A percentile compares a stretch with the other conserved stretches of the same genome.
phyloP scores from a whole-genome alignment of 1,140 invertebrate genomes.

The Atopsyche davidsoni region DNA sequence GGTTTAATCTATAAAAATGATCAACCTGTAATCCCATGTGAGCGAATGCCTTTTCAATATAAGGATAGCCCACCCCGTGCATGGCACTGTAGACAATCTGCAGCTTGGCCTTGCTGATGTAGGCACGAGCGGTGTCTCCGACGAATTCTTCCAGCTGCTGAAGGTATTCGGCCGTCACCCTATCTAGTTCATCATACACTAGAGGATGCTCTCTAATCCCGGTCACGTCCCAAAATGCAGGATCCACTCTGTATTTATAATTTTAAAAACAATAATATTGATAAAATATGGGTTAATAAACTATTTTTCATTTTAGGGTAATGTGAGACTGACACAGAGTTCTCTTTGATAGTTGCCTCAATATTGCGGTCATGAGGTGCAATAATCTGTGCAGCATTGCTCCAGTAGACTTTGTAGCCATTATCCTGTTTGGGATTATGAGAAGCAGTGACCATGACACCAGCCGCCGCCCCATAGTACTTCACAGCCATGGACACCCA shows the following conservation, averaged over 20 bases:
- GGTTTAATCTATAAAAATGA: slow-evolving; percentile 8
- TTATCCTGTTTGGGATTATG: slow-evolving; percentile 99
- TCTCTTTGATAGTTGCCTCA: slow-evolving; percentile 69
- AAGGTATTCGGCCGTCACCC: slow-evolving; percentile 63
- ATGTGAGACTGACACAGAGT: slow-evolving; percentile 51
- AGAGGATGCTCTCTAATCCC: slow-evolving; percentile 43
- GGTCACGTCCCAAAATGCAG: slow-evolving; percentile 40
- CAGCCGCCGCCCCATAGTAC: slow-evolving; percentile 65
- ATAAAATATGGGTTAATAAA: neutral
- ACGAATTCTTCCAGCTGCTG: slow-evolving; percentile 51
- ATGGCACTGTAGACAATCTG: slow-evolving; percentile 91
- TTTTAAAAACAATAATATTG: neutral
- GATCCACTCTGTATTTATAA: slow-evolving; percentile 40
- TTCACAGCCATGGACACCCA: slow-evolving; percentile 82
- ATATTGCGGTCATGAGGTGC: slow-evolving; percentile 87
- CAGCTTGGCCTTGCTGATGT: slow-evolving; percentile 58
- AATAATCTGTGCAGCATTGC: slow-evolving; percentile 94
- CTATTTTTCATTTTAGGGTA: slow-evolving; percentile 3
- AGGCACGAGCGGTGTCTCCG: slow-evolving; percentile 44
- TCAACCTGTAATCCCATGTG: slow-evolving; percentile 66
- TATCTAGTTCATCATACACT: slow-evolving; percentile 51
- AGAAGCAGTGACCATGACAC: slow-evolving; percentile 96
- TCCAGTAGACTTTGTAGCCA: slow-evolving; percentile 98
- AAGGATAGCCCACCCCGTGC: slow-evolving; percentile 93
- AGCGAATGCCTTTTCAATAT: slow-evolving; percentile 70